Evolutionary conservation across 2,888 invertebrate species (phyloP), one percentile per base, ranked within the genome.

Genomic region (Tipula vernalis): DNA sequence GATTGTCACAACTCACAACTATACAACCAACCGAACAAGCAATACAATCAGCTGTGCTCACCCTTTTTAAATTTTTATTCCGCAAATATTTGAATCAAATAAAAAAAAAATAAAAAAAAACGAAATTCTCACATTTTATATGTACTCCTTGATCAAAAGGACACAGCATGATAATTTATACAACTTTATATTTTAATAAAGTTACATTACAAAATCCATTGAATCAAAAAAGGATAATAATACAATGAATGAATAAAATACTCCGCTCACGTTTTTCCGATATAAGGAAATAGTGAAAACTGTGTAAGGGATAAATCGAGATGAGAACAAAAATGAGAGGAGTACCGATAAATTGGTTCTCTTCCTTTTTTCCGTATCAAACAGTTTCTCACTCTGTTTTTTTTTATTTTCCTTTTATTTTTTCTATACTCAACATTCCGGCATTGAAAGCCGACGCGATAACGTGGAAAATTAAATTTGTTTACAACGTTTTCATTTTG

Each of bases 361-460:
- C 71, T 15, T 57, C 15, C 15, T 57, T 15, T 57, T 57, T 71
- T 28, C 71, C 51, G 2, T 71, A 10, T 71, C 12, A 71, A 8
- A 0, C 51, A 71, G 28, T 71, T 71, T 71, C 71, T 28, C 71
- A 71, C n/a, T 51, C 15, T 51, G 51, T 51, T 83, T 83, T 83
- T 83, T 83, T 36, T 36, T 12, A 39, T 15, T 39, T 84, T 84
- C 15, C 84, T 39, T 84, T 39, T 84, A 84, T 3, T 28, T 84
- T 84, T 41, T 84, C 10, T 84, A 44, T 51, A 28, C 36, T 51
- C 57, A 36, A 86, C 86, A 86, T 86, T 86, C 86, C 86, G 86
- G 86, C 86, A 86, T 51, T 86, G 51, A 86, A 57, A 84, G 84
- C 84, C 86, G 86, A 44, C 47, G 86, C 36, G 86, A 28, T 86